A percentile compares a stretch with the other conserved stretches of the same genome.
Conservation (phyloP, 1,140 invertebrate genomes). For the Ectropis grisescens region DNA sequence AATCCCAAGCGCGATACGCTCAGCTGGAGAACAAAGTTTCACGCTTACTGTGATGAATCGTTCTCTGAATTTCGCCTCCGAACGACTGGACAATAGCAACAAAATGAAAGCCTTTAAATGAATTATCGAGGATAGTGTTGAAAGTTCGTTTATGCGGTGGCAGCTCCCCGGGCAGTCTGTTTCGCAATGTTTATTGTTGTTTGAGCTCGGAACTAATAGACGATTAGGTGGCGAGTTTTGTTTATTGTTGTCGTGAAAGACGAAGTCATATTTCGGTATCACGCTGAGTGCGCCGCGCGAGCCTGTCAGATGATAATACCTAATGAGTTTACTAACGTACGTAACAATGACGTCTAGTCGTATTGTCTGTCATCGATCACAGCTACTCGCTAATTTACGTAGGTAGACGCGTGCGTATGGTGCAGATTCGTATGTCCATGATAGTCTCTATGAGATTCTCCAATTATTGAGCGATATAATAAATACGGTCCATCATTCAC, state of each 20-base stretch:
- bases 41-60: conserved; percentile 22
- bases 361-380: conserved; percentile 9
- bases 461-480: too few relatives aligned
- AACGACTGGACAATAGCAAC: too few relatives aligned
- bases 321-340: background rate
- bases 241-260: too few relatives aligned
- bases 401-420: conserved; percentile 3
- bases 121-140: conserved; percentile 37
- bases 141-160: conserved; percentile 27
- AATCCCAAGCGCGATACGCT: conserved; percentile 20
- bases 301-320: too few relatives aligned
- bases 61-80: too few relatives aligned
- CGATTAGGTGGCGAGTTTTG: too few relatives aligned
- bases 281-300: too few relatives aligned
- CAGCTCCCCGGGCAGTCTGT: conserved; percentile 18
- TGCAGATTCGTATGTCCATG: too few relatives aligned
- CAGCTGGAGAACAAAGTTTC: conserved; percentile 27
- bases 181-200: conserved; percentile 30
- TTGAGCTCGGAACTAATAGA: conserved; percentile 26
- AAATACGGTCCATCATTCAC: too few relatives aligned
- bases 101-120: too few relatives aligned
- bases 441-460: too few relatives aligned
- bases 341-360: conserved; percentile 6
- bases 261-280: too few relatives aligned
- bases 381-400: conserved; percentile 3